Evolutionary conservation across 2,113 vertebrate genomes (phyloP).

Genomic region (Gymnobelideus leadbeateri): DNA sequence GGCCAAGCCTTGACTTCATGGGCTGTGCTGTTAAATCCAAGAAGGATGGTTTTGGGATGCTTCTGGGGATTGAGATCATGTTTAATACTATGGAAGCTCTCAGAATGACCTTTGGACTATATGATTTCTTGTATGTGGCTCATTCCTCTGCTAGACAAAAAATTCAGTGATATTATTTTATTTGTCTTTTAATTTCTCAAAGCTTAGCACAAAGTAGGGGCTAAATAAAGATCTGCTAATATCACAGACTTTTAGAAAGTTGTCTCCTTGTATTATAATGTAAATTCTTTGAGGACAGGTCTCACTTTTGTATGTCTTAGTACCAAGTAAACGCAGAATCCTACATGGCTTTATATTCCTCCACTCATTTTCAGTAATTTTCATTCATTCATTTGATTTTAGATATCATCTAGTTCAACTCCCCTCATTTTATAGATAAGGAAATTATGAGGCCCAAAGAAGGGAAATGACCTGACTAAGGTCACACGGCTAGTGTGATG

Average conservation of each 20-base stretch:
- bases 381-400: not conserved
- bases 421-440: not conserved
- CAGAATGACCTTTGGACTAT: not conserved
- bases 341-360: not conserved
- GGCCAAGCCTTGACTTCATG: not conserved
- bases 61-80: not conserved
- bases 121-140: not conserved
- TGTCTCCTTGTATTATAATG: not conserved
- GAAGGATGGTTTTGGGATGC: not conserved
- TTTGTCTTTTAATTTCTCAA: constrained; percentile 24
- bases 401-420: not conserved
- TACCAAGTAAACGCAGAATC: not conserved
- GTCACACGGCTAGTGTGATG: too few relatives aligned
- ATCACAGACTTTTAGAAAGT: not conserved
- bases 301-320: not conserved
- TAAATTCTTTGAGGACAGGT: not conserved
- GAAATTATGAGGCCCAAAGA: not conserved
- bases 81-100: not conserved
- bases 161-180: not conserved
- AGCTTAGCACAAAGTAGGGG: not conserved
- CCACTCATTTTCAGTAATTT: not conserved
- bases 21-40: not conserved
- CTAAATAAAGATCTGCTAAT: constrained; percentile 14
- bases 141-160: not conserved
- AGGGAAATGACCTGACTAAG: not conserved